Evolutionary conservation across 30 jellyfish, hydroid and myxozoan genomes (phyloP).

Genomic region (Haliclystus octoradiatus): DNA sequence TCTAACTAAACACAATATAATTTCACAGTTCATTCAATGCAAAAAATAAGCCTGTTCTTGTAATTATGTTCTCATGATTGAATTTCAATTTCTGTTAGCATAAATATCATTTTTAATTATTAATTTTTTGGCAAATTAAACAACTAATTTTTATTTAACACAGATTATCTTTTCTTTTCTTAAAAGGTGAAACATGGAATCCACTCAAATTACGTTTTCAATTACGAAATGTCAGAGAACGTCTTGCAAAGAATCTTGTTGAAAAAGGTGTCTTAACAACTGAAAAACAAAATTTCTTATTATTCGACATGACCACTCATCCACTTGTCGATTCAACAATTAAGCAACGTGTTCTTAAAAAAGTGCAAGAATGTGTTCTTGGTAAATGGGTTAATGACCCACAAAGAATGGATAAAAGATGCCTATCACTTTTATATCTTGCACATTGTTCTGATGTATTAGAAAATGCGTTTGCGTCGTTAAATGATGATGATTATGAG

Average conservation of each 20-base stretch:
- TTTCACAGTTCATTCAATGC: too few relatives aligned
- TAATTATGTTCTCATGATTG: too few relatives aligned
- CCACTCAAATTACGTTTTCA: constrained; percentile 92
- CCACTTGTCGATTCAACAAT: constrained; percentile 74
- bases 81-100: too few relatives aligned
- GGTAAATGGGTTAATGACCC: constrained; percentile 95
- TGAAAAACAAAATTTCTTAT: constrained; percentile 81
- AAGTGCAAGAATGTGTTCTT: constrained; percentile 84
- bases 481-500: constrained; percentile 94
- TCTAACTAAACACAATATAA: too few relatives aligned
- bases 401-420: constrained; percentile 94
- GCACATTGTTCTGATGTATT: constrained; percentile 95
- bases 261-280: constrained; percentile 98
- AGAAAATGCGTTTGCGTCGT: constrained; percentile 97
- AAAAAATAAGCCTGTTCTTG: too few relatives aligned
- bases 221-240: constrained; percentile 80
- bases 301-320: constrained; percentile 95
- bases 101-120: too few relatives aligned
- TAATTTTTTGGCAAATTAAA: too few relatives aligned
- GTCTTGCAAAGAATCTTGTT: constrained; percentile 92
- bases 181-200: constrained; percentile 97
- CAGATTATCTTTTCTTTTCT: constrained; percentile 1
- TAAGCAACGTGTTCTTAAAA: constrained; percentile 80
- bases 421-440: constrained; percentile 72
- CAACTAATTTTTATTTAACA: too few relatives aligned